Percentiles rank a stretch among this genome's conserved stretches.
phyloP scores from a whole-genome alignment of 2,797 vertebrate species.

The Amazonetta brasiliensis region DNA sequence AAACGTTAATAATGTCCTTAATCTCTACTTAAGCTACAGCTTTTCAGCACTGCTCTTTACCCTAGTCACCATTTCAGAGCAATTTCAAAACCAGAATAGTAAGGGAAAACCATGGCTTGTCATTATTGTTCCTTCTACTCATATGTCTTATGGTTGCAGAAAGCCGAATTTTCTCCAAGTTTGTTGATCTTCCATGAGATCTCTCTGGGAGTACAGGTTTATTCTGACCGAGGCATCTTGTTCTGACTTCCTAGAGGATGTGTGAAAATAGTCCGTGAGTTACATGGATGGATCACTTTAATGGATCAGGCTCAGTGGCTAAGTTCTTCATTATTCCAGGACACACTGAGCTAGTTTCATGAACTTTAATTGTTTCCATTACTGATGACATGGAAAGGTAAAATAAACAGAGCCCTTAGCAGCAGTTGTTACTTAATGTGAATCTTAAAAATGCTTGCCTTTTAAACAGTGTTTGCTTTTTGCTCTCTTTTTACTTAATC shows the following conservation, averaged over 20 bases:
- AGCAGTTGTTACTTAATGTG: neutral
- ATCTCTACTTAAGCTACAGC: neutral
- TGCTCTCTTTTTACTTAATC: neutral
- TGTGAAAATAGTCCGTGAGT: neutral
- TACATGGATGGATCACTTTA: neutral
- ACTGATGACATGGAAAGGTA: neutral
- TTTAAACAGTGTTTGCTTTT: neutral
- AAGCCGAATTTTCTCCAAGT: neutral
- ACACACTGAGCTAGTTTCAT: neutral
- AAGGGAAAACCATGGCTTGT: neutral
- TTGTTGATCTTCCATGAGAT: neutral
- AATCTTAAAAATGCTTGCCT: neutral
- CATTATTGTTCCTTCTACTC: neutral
- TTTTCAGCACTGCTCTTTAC: neutral
- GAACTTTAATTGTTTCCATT: neutral
- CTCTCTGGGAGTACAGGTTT: neutral
- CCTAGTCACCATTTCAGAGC: neutral
- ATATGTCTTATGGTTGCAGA: neutral
- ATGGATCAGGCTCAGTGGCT: neutral
- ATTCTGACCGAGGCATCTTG: neutral
- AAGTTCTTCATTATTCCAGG: neutral
- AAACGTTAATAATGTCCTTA: fast-evolving
- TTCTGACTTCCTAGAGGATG: neutral
- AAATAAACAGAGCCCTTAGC: neutral
- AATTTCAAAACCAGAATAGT: neutral